Conservation (phyloP, 2,888 invertebrate species). For the Tineola bisselliella region DNA sequence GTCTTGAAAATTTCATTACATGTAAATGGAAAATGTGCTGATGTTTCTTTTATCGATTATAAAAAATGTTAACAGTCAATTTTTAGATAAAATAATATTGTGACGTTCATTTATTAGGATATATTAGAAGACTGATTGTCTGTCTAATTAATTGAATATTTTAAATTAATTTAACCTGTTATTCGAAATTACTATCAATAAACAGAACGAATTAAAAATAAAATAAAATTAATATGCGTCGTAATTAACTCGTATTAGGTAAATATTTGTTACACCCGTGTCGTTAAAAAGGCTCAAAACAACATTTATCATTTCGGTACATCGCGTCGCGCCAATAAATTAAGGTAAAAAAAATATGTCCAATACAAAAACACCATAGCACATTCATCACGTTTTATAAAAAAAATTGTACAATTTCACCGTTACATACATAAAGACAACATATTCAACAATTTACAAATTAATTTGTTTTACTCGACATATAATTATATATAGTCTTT, state of each 20-base stretch:
- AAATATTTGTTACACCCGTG: background rate
- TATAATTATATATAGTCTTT: too few species aligned
- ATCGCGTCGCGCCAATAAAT: background rate
- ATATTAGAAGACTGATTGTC: too few species aligned
- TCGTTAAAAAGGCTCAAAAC: background rate
- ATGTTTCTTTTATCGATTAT: background rate
- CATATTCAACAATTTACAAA: background rate
- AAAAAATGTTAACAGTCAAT: too few species aligned
- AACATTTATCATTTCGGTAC: background rate
- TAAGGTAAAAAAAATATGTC: background rate
- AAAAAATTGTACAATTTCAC: slow-evolving; percentile 1
- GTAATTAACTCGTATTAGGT: too few species aligned
- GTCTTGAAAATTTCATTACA: background rate
- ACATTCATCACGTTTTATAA: background rate
- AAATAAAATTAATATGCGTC: too few species aligned
- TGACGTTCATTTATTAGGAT: too few species aligned
- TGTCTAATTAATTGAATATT: too few species aligned
- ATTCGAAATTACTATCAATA: too few species aligned
- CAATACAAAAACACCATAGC: background rate
- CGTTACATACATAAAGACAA: background rate
- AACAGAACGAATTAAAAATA: too few species aligned
- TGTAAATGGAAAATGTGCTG: background rate
- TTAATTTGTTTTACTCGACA: background rate
- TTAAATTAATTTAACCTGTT: too few species aligned
- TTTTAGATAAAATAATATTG: too few species aligned